These are phyloP conservation scores for Gymnosoma rotundatum DNA, from an alignment of 2,888 invertebrate species.

Conservation along the genomic window DNA sequence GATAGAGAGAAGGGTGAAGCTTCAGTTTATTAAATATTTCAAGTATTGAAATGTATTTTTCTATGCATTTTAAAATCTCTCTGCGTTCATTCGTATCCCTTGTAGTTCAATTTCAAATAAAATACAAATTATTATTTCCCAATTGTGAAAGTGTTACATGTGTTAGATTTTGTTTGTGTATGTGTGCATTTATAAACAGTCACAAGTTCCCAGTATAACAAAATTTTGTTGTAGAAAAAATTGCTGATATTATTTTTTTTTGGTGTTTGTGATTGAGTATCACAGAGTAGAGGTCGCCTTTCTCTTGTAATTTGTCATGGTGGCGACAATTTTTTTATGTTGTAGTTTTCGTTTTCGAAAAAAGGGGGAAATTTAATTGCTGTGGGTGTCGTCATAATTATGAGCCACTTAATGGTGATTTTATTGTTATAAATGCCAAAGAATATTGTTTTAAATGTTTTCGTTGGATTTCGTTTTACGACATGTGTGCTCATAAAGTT, in stretches of 20 bases:
- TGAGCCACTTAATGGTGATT: constrained; percentile 66
- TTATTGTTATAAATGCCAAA: constrained; percentile 58
- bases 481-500: constrained; percentile 4
- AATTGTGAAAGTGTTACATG: constrained; percentile 60
- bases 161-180: constrained; percentile 21
- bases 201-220: neutral
- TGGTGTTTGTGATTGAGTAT: constrained; percentile 48
- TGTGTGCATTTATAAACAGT: neutral
- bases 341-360: constrained; percentile 15
- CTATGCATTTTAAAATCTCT: constrained; percentile 22
- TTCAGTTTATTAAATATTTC: constrained; percentile 20
- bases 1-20: no score
- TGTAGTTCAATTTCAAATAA: constrained; percentile 46
- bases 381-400: constrained; percentile 68
- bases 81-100: constrained; percentile 19
- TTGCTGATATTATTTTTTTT: neutral
- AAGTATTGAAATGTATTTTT: constrained; percentile 6
- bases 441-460: constrained; percentile 48
- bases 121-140: constrained; percentile 51
- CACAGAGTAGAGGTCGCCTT: constrained; percentile 47
- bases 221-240: constrained; percentile 8
- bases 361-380: constrained; percentile 57
- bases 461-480: constrained; percentile 24
- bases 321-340: constrained; percentile 62
- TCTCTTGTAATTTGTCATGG: constrained; percentile 62